Base-by-base conservation (phyloP, 2,888 invertebrate genomes). In the Aleiodes leptofemur region DNA sequence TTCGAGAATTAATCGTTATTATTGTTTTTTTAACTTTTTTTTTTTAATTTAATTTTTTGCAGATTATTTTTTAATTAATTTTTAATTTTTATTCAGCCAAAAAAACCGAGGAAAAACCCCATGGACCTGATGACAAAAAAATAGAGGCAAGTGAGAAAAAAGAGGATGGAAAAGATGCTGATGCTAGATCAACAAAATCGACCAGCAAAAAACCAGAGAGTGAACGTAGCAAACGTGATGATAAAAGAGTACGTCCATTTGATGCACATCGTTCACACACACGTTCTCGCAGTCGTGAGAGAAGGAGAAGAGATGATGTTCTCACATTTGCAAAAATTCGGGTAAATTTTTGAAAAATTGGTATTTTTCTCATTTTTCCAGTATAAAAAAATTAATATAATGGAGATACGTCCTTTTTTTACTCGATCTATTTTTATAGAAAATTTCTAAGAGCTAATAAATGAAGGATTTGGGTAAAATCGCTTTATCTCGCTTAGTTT, bases 271-370 rank as follows among this genome's bases (percentile, higher is more conserved):
- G 87, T 31, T 83, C 86, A 75, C 80, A 85, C 69, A 85, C 85
- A 57, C 86, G 84, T 74, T 87, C 88, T n/a, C 85, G 86, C 57
- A 87, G 85, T 79, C 85, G 86, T 76, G 91, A 92, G 70, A 90
- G 91, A 72, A 89, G 91, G n/a, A 91, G 92, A 61, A 91, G 92
- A 8, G 90, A 91, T 79, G 95, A 94, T 84, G 93, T 95, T 69
- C 90, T 96, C 16, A 95, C 95, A 0, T 96, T 95, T 88, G 94
- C 94, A 69, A 95, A 95, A 90, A 96, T 96, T 84, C 93, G 94
- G 90, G 43, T 43, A 43, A 38, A 43, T 43, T 43, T 11, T n/a
- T n/a, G n/a, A n/a, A n/a, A n/a, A n/a, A n/a, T n/a, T n/a, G n/a
- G n/a, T n/a, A n/a, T n/a, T n/a, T n/a, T n/a, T n/a, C n/a, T n/a